Percentiles rank a stretch among this genome's conserved stretches.
These are phyloP conservation scores for Lamellibrachia luymesi DNA, from an alignment of 1,140 invertebrate genomes.

Conservation along the genomic window DNA sequence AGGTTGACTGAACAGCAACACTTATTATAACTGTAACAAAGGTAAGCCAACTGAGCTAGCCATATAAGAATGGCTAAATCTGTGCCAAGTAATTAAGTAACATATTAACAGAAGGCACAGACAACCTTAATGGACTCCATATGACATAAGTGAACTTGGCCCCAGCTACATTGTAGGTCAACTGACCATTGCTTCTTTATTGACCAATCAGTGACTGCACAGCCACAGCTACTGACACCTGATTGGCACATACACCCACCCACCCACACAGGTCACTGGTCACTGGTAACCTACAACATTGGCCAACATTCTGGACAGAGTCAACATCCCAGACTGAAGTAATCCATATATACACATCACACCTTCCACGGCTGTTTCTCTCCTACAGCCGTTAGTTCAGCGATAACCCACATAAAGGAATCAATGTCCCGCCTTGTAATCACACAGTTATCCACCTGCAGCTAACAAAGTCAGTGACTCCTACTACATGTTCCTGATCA, in stretches of 20 bases:
- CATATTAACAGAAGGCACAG: neutral
- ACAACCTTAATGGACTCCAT: neutral
- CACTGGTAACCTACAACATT: neutral
- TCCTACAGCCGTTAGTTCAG: neutral
- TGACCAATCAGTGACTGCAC: neutral
- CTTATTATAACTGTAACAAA: neutral
- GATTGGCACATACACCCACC: neutral
- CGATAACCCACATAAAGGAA: neutral
- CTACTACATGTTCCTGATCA: neutral
- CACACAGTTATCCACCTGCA: neutral
- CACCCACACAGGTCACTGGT: neutral
- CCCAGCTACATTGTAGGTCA: neutral
- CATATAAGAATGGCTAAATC: neutral
- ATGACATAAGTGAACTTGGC: neutral
- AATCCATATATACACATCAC: slow-evolving; percentile 1
- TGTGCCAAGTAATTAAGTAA: neutral
- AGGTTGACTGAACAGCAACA: neutral
- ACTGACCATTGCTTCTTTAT: neutral
- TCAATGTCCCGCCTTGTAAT: neutral
- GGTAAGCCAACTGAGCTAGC: neutral
- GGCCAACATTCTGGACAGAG: neutral
- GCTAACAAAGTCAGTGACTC: neutral
- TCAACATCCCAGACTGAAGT: neutral
- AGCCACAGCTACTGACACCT: neutral
- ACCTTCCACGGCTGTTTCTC: neutral